Conservation (phyloP, 2,113 vertebrate species). For the Theristicus caerulescens region DNA sequence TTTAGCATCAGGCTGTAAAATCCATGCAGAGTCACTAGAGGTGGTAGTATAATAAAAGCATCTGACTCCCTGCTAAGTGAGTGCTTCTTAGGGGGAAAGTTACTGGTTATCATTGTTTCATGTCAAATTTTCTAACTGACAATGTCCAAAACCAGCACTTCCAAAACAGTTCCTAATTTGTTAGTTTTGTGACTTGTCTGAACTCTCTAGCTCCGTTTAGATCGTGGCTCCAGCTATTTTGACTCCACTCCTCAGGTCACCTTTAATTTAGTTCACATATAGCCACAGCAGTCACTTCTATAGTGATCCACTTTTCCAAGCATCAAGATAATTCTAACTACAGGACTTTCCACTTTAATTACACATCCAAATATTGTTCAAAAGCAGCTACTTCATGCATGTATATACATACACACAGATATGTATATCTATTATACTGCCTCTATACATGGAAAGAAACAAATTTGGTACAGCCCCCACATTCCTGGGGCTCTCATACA, state of each 20-base stretch:
- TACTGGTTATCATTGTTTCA: neutral
- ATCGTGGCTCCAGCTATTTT: neutral
- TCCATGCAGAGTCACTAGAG: too few relatives aligned
- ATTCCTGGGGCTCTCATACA: neutral
- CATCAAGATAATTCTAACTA: neutral
- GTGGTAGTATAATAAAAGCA: neutral
- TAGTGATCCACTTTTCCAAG: neutral
- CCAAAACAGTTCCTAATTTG: neutral
- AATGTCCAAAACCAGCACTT: neutral
- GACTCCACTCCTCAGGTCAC: neutral
- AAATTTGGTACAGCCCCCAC: neutral
- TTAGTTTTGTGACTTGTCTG: neutral
- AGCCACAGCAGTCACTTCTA: neutral
- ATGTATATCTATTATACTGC: accelerated
- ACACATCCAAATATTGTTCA: neutral
- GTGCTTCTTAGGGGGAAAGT: neutral
- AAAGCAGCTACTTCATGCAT: neutral
- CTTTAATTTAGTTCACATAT: neutral
- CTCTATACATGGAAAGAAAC: neutral
- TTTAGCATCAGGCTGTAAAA: neutral
- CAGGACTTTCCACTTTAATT: neutral
- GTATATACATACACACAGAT: neutral
- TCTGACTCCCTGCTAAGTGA: neutral
- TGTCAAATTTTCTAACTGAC: neutral
- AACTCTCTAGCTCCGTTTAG: neutral